phyloP scores from a whole-genome alignment of 2,888 invertebrate genomes.

The Junonia oenone region DNA sequence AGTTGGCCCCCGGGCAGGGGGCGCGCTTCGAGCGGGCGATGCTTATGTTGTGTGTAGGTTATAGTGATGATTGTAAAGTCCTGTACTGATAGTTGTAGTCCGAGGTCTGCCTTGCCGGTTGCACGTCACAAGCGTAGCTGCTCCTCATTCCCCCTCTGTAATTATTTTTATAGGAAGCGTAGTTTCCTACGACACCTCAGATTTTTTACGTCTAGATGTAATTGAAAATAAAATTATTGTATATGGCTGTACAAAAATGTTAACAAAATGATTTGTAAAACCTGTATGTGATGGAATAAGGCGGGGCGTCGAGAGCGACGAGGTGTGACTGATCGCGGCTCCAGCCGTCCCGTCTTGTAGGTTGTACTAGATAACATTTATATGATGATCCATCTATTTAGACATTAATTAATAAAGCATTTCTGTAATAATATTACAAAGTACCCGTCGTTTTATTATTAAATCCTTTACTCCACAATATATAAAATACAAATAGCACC shows the following conservation, averaged over 20 bases:
- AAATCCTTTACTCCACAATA: too few species aligned
- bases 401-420: constrained; percentile 84
- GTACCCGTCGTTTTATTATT: constrained; percentile 57
- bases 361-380: constrained; percentile 80
- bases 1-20: constrained; percentile 56
- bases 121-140: constrained; percentile 75
- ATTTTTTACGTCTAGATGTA: constrained; percentile 79
- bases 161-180: constrained; percentile 77
- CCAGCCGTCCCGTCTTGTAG: constrained; percentile 65
- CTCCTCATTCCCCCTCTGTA: constrained; percentile 77
- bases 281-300: constrained; percentile 74
- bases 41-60: constrained; percentile 63
- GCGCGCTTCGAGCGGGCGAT: constrained; percentile 54
- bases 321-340: constrained; percentile 50
- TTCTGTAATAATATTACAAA: constrained; percentile 83
- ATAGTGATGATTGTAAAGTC: constrained; percentile 78
- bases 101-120: constrained; percentile 75
- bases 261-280: constrained; percentile 77
- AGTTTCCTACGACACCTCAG: constrained; percentile 77
- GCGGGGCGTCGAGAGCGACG: constrained; percentile 59
- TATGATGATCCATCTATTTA: constrained; percentile 82
- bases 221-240: constrained; percentile 80
- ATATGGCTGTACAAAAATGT: constrained; percentile 80
- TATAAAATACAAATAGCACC: too few species aligned
- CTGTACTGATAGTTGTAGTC: constrained; percentile 75